A percentile compares a stretch with the other conserved stretches of the same genome.
Conservation (phyloP, 2,113 vertebrate genomes). For the Eidolon helvum region DNA sequence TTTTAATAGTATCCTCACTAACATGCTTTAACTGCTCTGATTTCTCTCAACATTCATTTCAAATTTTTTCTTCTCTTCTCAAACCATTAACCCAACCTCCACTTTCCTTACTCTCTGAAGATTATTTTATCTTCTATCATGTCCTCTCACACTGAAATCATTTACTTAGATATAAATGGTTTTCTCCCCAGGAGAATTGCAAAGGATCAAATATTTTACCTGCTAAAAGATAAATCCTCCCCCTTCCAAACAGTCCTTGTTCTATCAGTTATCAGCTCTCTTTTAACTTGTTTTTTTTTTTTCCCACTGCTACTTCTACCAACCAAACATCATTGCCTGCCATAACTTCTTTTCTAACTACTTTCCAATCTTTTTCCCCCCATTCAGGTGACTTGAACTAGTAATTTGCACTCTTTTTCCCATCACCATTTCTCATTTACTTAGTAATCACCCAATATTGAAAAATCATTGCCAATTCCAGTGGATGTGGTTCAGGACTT, state of each 20-base stretch:
- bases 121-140: not conserved
- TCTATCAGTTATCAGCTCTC: not conserved
- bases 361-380: not conserved
- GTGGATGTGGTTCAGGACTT: not conserved
- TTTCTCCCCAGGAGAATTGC: not conserved
- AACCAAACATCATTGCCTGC: not conserved
- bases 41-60: not conserved
- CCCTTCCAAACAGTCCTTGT: not conserved
- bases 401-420: not conserved
- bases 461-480: not conserved
- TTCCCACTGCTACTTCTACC: too few relatives aligned
- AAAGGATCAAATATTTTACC: not conserved
- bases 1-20: not conserved
- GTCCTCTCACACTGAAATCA: not conserved
- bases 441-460: not conserved
- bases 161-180: not conserved
- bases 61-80: not conserved
- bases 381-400: not conserved
- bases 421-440: not conserved
- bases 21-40: not conserved
- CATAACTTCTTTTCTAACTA: not conserved
- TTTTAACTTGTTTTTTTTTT: too few relatives aligned
- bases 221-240: not conserved
- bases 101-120: not conserved
- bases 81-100: not conserved